Evolutionary conservation across 2,888 invertebrate species (phyloP), one percentile per base, ranked within the genome.

Genomic region (Molanna angustata): DNA sequence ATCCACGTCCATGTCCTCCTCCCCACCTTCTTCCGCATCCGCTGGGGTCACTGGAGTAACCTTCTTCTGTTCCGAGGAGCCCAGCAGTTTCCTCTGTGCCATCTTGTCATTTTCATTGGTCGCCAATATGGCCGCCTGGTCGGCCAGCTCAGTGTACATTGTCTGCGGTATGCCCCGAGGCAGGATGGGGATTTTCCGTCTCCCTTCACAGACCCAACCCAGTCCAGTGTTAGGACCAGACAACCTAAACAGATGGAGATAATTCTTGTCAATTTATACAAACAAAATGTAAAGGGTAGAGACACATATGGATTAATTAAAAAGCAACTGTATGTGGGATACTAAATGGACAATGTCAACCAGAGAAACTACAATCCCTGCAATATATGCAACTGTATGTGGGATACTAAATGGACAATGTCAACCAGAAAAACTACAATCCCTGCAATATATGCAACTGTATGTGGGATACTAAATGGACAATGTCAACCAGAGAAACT

Each of bases 181-280:
- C 72, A 94, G 75, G 41, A 94, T 73, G 2, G 94, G 93, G 63
- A 92, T 84, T 56, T 85, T 73, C 62, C 94, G 80, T 31, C 93
- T 80, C 11, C 94, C 94, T 72, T 94, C 94, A 61, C 88, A 82
- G 59, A 88, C 83, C 94, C 94, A 94, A 72, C 89, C 88, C 62
- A 80, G 75, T 54, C 79, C 77, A 54, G 85, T 84, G 66, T 83
- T 82, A 45, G 84, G 83, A 40, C 86, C 86, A 63, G 80, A 78
- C 64, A 85, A 74, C 65, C 83, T 84, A 59, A 45, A 41, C 32
- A 18, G 17, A n/a, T n/a, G n/a, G n/a, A n/a, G n/a, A n/a, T n/a
- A n/a, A n/a, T n/a, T n/a, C n/a, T n/a, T n/a, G n/a, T n/a, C n/a
- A n/a, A n/a, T n/a, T n/a, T n/a, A n/a, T n/a, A n/a, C n/a, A n/a